A percentile compares a stretch with the other conserved stretches of the same genome.
Evolutionary conservation across 2,113 vertebrate genomes (phyloP).

Genomic region (Ceuthmochares aereus): DNA sequence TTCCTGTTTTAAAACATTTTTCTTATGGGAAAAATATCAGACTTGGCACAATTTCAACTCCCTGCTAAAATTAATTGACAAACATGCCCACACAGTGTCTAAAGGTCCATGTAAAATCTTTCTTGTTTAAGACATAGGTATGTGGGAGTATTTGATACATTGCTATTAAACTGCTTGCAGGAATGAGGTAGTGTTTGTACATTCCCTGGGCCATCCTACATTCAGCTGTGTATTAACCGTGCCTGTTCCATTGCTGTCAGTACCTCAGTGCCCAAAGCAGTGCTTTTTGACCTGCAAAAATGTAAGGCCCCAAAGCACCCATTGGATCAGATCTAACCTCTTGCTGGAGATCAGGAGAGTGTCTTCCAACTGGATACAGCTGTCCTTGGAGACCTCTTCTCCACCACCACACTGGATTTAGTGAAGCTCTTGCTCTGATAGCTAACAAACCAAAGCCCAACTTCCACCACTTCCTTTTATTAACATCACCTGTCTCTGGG

Average conservation of each 20-base stretch:
- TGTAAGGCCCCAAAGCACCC: rapidly evolving
- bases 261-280: neutral
- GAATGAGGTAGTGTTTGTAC: neutral
- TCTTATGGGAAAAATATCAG: neutral
- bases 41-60: neutral
- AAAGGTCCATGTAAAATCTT: neutral
- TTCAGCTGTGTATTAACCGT: rapidly evolving
- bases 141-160: neutral
- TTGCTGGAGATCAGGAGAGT: neutral
- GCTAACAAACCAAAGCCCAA: neutral
- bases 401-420: rapidly evolving
- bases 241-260: neutral
- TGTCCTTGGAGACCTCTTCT: neutral
- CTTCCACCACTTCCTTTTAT: neutral
- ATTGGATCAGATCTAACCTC: neutral
- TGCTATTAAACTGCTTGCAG: neutral
- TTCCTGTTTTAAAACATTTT: neutral
- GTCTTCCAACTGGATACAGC: neutral
- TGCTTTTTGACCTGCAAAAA: neutral
- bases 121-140: neutral
- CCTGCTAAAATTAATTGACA: neutral
- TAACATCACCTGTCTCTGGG: neutral
- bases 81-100: neutral
- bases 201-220: neutral
- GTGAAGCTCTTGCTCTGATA: neutral